phyloP scores from a whole-genome alignment of 2,888 invertebrate genomes.

The Dioctria rufipes region DNA sequence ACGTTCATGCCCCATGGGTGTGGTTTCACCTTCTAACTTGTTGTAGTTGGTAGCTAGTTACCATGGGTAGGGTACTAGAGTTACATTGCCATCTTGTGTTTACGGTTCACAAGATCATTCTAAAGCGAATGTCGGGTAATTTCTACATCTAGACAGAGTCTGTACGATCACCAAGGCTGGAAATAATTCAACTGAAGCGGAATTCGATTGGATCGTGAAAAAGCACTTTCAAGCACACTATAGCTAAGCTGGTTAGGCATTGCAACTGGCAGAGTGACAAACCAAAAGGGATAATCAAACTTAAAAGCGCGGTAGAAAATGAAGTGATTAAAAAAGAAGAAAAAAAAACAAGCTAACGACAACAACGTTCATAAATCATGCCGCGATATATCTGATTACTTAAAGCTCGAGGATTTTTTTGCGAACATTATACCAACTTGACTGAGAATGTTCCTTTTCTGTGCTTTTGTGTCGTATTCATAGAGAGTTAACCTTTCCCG shows the following conservation, averaged over 20 bases:
- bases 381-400: constrained; percentile 16
- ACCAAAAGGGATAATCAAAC: constrained; percentile 19
- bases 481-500: constrained; percentile 15
- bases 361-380: constrained; percentile 22
- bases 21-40: constrained; percentile 44
- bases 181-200: constrained; percentile 19
- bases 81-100: constrained; percentile 39
- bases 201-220: constrained; percentile 17
- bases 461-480: neutral
- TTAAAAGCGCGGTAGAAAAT: neutral
- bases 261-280: neutral
- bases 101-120: constrained; percentile 43
- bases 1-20: constrained; percentile 38
- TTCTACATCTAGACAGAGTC: constrained; percentile 5
- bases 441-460: constrained; percentile 1
- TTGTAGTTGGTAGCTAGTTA: constrained; percentile 28
- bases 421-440: neutral
- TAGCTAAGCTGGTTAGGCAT: no score
- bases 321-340: no score
- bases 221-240: neutral
- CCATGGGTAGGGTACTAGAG: constrained; percentile 45
- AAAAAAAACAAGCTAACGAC: neutral
- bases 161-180: constrained; percentile 7
- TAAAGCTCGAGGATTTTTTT: constrained; percentile 11
- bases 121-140: constrained; percentile 42